Base-by-base conservation (phyloP, 2,888 invertebrate genomes). In the Eilema caniola region DNA sequence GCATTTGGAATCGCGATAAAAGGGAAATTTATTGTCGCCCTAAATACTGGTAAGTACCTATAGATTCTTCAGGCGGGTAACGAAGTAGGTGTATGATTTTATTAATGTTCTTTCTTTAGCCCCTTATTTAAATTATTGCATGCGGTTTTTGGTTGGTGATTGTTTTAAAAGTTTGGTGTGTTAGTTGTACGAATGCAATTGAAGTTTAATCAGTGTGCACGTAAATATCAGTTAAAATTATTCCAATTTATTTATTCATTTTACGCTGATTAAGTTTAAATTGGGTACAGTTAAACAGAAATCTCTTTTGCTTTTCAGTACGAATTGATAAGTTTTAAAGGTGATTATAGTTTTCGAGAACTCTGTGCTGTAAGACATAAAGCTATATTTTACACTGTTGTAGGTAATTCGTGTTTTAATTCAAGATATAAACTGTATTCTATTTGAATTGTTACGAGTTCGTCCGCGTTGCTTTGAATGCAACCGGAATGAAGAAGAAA, bases 1-100 rank as follows among this genome's bases (percentile, higher is more conserved):
- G 89, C 89, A 89, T 91, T 92, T 86, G 88, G 89, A 90, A 92
- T 92, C 90, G 88, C 89, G 92, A 93, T 93, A 93, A 90, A 92
- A 89, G 86, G 86, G 79, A 88, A 90, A 93, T 93, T 93, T 93
- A 93, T 87, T 86, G 86, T 86, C 83, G 82, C 81, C 88, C 87
- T 89, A 89, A 90, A 87, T 88, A 86, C 83, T 84, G 81, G 78
- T 83, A 85, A 85, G 85, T 77, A 80, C 71, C 73, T 80, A 74
- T 80, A 82, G 66, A 79, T 83, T 78, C 70, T 76, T 80, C 70
- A 73, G 74, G 70, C 66, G 71, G 71, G 67, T 72, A 62, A 73
- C 62, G 78, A 75, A 81, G 75, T 71, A 75, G 66, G 73, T 71
- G 62, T 68, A 69, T 78, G 69, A 69, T 69, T 69, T 66, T 69